phyloP scores from a whole-genome alignment of 2,797 vertebrate genomes.

The Thripadectes ignobilis region DNA sequence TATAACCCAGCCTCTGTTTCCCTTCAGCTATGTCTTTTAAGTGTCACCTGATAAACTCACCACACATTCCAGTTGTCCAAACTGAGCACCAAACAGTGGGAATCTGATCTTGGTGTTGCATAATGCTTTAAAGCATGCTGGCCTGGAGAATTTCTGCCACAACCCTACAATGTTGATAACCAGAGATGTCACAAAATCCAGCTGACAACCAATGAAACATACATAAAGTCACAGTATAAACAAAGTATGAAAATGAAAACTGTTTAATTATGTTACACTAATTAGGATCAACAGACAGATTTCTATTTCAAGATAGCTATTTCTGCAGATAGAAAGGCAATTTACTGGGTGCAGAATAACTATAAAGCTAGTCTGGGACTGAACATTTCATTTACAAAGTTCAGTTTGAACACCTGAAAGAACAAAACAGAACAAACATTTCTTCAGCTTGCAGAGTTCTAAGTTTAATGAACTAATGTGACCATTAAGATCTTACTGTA shows the following conservation, averaged over 20 bases:
- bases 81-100: constrained; percentile 89
- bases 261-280: not conserved
- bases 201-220: not conserved
- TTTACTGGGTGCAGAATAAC: not conserved
- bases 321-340: not conserved
- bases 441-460: not conserved
- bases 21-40: not conserved
- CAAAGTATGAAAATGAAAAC: not conserved
- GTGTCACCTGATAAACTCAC: constrained; percentile 77
- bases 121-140: constrained; percentile 90
- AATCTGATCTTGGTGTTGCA: constrained; percentile 85
- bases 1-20: not conserved
- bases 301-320: not conserved
- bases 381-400: not conserved
- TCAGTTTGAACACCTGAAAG: not conserved
- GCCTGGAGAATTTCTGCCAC: constrained; percentile 84
- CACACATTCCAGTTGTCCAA: constrained; percentile 93
- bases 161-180: constrained; percentile 81
- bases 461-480: not conserved
- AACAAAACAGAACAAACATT: not conserved
- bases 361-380: not conserved
- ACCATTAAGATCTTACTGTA: not conserved
- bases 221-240: not conserved
- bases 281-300: not conserved
- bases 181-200: constrained; percentile 43